Evolutionary conservation across 2,888 invertebrate genomes (phyloP).

Genomic region (Neoitamus cyanurus): DNA sequence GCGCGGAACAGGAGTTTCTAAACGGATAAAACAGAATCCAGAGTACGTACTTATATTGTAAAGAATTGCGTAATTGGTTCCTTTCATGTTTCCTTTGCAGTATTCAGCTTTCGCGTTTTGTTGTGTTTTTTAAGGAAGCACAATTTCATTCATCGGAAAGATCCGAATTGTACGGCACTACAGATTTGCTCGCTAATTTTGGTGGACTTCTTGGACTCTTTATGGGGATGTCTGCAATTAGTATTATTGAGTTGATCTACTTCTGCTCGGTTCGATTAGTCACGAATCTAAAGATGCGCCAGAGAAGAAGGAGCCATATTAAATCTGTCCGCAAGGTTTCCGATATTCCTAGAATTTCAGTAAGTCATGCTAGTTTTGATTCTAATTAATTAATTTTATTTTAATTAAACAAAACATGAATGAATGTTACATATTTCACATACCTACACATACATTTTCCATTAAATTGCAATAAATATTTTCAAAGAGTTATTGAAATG

Average conservation of each 20-base stretch:
- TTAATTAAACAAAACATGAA: too few species aligned
- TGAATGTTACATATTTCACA: too few species aligned
- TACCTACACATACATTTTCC: too few species aligned
- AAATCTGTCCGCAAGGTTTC: too few species aligned
- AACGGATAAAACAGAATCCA: conserved; percentile 57
- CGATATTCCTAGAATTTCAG: too few species aligned
- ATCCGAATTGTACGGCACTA: conserved; percentile 72
- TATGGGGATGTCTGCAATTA: conserved; percentile 54
- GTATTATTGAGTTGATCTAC: conserved; percentile 66
- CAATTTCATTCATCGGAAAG: conserved; percentile 72
- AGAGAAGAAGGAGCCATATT: too few species aligned
- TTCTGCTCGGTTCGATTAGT: conserved; percentile 64
- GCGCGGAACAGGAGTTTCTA: conserved; percentile 47
- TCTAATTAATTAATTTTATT: too few species aligned
- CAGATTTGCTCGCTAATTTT: conserved; percentile 73
- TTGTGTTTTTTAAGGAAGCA: conserved; percentile 57
- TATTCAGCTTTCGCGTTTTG: not conserved
- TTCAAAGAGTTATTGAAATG: too few species aligned
- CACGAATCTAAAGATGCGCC: conserved; percentile 61
- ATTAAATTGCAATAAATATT: too few species aligned
- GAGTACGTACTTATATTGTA: conserved; percentile 52
- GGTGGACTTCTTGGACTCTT: conserved; percentile 69
- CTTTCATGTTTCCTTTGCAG: not conserved
- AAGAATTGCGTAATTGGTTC: not conserved
- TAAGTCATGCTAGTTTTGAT: too few species aligned